Evolutionary conservation across 1,140 invertebrate species (phyloP).

Genomic region (Chlorops oryzae): DNA sequence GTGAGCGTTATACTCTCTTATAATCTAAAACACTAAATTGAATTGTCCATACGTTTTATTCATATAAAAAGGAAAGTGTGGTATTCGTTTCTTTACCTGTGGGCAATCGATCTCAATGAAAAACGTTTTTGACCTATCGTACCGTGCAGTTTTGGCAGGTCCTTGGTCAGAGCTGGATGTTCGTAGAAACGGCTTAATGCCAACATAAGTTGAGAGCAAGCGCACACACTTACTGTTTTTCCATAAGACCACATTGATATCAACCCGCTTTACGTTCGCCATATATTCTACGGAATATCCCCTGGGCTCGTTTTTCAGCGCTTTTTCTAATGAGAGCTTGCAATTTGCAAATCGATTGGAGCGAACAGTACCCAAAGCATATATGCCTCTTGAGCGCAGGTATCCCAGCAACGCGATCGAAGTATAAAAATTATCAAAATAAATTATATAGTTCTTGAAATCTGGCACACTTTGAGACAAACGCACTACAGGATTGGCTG

Average conservation of each 20-base stretch:
- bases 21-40: no score
- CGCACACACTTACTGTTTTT: background rate
- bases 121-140: conserved; percentile 23
- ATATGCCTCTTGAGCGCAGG: background rate
- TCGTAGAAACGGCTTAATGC: background rate
- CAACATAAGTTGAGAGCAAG: background rate
- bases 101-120: conserved; percentile 47
- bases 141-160: background rate
- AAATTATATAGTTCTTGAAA: background rate
- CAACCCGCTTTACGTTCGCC: background rate
- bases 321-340: no score
- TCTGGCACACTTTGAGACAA: no score
- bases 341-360: no score
- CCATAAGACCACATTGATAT: background rate
- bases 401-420: background rate
- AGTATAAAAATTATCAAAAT: background rate
- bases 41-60: no score
- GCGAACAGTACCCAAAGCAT: background rate
- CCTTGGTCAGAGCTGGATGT: background rate
- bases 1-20: no score
- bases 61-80: no score
- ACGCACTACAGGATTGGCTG: no score
- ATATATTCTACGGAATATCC: conserved; percentile 5
- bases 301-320: no score
- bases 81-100: conserved; percentile 51